phyloP scores from a whole-genome alignment of 23 tunicate species.

The Corella eumyota region DNA sequence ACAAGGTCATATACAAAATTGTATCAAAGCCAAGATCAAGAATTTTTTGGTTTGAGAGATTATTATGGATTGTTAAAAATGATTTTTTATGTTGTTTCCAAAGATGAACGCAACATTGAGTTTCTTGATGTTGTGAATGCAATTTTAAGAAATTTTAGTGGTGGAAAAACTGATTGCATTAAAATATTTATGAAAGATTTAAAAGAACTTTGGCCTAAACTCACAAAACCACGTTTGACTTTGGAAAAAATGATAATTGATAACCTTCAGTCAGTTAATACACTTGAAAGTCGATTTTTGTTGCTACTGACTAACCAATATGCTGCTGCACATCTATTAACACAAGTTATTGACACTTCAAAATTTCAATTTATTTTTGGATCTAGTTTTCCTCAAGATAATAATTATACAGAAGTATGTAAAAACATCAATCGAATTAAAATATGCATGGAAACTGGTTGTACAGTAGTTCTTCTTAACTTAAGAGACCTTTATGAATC shows the following conservation, averaged over 20 bases:
- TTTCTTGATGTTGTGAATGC: conserved; percentile 24
- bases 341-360: conserved; percentile 4
- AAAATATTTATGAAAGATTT: conserved; percentile 20
- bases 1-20: conserved; percentile 36
- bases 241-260: conserved; percentile 20
- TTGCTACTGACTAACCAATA: conserved; percentile 48
- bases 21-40: conserved; percentile 17
- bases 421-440: conserved; percentile 62
- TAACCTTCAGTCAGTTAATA: conserved; percentile 23
- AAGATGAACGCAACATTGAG: conserved; percentile 2
- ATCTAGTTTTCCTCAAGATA: conserved; percentile 74
- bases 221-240: neutral
- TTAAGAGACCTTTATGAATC: conserved; percentile 60
- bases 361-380: conserved; percentile 64
- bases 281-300: conserved; percentile 36
- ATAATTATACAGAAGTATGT: conserved; percentile 62
- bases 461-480: conserved; percentile 51
- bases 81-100: conserved; percentile 33
- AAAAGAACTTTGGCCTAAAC: conserved; percentile 10
- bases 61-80: conserved; percentile 62
- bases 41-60: conserved; percentile 79
- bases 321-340: conserved; percentile 28
- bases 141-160: conserved; percentile 61
- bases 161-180: conserved; percentile 33
- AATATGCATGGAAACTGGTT: conserved; percentile 72